phyloP scores from a whole-genome alignment of 1,140 invertebrate species.

The Drosophila kepulauana region DNA sequence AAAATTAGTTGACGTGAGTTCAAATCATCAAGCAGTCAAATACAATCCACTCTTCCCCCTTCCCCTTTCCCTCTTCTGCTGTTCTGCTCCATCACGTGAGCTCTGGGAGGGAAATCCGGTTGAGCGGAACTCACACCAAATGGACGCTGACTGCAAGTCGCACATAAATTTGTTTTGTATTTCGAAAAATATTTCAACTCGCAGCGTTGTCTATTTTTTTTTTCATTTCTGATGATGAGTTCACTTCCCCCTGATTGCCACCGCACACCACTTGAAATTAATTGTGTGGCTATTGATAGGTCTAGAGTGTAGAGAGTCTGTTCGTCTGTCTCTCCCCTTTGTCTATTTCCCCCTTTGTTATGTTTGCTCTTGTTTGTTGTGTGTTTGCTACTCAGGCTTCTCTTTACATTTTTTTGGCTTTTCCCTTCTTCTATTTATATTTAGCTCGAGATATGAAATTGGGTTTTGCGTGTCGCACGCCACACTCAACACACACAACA shows the following conservation, averaged over 20 bases:
- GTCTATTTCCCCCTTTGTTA: conserved; percentile 7
- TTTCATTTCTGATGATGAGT: conserved; percentile 30
- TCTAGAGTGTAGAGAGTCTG: conserved; percentile 8
- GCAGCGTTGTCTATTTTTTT: conserved; percentile 31
- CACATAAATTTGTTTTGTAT: conserved; percentile 63
- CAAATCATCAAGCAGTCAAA: conserved; percentile 24
- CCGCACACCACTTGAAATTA: conserved; percentile 60
- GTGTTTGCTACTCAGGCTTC: background rate
- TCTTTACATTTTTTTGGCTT: conserved; percentile 30
- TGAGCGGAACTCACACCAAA: conserved; percentile 77
- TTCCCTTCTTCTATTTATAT: conserved; percentile 47
- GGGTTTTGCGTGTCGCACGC: conserved; percentile 75
- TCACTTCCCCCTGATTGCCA: conserved; percentile 4
- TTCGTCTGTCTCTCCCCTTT: background rate
- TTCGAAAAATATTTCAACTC: conserved; percentile 34
- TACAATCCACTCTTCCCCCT: background rate
- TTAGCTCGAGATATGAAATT: conserved; percentile 63
- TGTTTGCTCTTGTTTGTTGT: conserved; percentile 48
- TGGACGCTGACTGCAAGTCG: conserved; percentile 54
- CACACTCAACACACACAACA: conserved; percentile 16
- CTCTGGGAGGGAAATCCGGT: conserved; percentile 42
- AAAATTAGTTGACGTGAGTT: conserved; percentile 71
- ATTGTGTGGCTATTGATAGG: conserved; percentile 75
- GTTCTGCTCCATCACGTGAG: conserved; percentile 7
- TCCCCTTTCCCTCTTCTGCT: background rate